Base-by-base conservation (phyloP, 2,888 invertebrate species). In the Sesia apiformis region DNA sequence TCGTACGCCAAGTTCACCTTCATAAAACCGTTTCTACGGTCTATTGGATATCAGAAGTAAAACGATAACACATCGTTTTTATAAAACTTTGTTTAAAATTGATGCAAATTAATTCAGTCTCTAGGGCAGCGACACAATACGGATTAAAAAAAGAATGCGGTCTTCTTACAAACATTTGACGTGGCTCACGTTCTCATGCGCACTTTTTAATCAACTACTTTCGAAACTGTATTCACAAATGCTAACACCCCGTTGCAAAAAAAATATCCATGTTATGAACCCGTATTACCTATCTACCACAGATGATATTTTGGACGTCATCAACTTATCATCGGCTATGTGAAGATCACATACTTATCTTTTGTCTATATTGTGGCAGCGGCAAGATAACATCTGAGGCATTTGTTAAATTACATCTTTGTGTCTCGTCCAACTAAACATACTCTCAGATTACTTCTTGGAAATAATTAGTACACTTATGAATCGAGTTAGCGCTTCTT, bases 31-130 rank as follows among this genome's bases (percentile, higher is more conserved):
- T 46, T 46, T 8, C n/a, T 46, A 23, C 46, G 46, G 23, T 7
- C 46, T 46, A 46, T 46, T 46, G 46, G 8, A 46, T 46, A 23
- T 46, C 46, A 46, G 8, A 46, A n/a, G 46, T 5, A 4, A n/a
- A 46, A 46, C 46, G 23, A 46, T 6, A 46, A 23, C 23, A 39
- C 5, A 50, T 38, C 50, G 38, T 4, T 50, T 50, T 38, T 39
- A 38, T 50, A 50, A 39, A 49, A 38, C 5, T 42, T 42, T 42
- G 38, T 23, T 50, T 73, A 66, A 66, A 72, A 71, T 58, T 63
- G 69, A 81, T 79, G 78, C 72, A 78, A 79, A 81, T 78, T 73
- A 73, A 78, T 75, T 73, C 76, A 61, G 72, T 76, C 78, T 77
- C 74, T 78, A 78, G 74, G 70, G 74, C 76, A 75, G 39, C 8